Evolutionary conservation across 2,888 invertebrate genomes (phyloP).

Genomic region (Ormyrus pomaceus): DNA sequence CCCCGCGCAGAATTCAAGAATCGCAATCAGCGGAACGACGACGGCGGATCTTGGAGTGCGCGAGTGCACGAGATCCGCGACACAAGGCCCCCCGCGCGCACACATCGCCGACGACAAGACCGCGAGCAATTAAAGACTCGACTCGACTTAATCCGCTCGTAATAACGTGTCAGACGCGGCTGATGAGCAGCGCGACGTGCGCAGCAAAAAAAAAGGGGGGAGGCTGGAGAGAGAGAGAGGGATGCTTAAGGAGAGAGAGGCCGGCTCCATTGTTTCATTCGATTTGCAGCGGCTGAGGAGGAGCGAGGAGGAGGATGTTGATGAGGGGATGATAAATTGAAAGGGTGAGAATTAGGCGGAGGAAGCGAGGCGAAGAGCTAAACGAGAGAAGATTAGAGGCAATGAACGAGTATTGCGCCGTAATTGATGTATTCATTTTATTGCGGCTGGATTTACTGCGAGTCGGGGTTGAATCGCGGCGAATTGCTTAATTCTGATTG

Average conservation of each 20-base stretch:
- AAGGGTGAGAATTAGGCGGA: slow-evolving; percentile 53
- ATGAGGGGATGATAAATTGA: slow-evolving; percentile 56
- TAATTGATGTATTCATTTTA: slow-evolving; percentile 27
- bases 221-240: neutral
- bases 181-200: slow-evolving; percentile 51
- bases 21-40: slow-evolving; percentile 53
- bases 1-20: slow-evolving; percentile 60
- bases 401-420: slow-evolving; percentile 15
- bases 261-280: slow-evolving; percentile 52
- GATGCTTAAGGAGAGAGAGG: neutral
- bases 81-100: neutral
- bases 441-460: neutral
- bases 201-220: slow-evolving; percentile 1
- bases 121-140: slow-evolving; percentile 61
- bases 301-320: slow-evolving; percentile 23
- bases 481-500: too few relatives aligned
- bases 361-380: slow-evolving; percentile 27
- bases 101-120: neutral
- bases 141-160: slow-evolving; percentile 61
- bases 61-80: slow-evolving; percentile 7
- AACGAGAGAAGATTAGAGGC: slow-evolving; percentile 39
- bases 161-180: slow-evolving; percentile 63
- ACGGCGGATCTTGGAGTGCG: neutral
- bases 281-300: slow-evolving; percentile 28
- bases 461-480: neutral